phyloP scores from a whole-genome alignment of 2,113 vertebrate genomes.

The Bombycilla garrulus region DNA sequence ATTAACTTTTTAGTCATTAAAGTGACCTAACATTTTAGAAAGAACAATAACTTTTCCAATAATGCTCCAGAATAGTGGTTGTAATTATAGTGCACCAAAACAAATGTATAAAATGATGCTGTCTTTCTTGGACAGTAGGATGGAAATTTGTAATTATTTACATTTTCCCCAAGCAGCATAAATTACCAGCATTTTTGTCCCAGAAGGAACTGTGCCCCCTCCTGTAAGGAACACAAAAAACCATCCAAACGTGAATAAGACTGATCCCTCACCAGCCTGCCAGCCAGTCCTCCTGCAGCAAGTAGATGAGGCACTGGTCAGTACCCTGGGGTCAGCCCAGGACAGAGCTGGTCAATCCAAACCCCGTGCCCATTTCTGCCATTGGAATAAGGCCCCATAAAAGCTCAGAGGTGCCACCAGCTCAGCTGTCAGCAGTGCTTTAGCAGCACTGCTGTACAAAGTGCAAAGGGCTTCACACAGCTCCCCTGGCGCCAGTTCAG shows the following conservation, averaged over 20 bases:
- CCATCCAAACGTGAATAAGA: neutral
- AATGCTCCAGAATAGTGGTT: neutral
- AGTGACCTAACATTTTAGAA: conserved; percentile 24
- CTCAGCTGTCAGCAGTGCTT: neutral
- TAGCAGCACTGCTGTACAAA: neutral
- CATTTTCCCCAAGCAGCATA: neutral
- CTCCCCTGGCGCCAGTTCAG: neutral
- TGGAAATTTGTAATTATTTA: conserved; percentile 50
- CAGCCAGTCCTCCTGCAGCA: neutral
- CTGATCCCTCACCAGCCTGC: neutral
- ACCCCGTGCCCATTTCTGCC: neutral
- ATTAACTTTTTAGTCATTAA: conserved; percentile 32
- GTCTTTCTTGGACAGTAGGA: conserved; percentile 33
- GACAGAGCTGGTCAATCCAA: neutral
- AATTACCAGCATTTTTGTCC: neutral
- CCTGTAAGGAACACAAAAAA: neutral
- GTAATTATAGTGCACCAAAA: neutral
- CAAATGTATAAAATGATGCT: neutral
- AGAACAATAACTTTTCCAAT: conserved; percentile 28
- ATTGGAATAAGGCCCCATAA: neutral
- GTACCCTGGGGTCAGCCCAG: accelerated
- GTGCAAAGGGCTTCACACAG: neutral
- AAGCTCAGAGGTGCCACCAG: neutral
- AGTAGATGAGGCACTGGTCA: accelerated
- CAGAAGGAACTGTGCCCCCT: neutral